A percentile compares a stretch with the other conserved stretches of the same genome.
These are phyloP conservation scores for Lagopus leucura DNA, from an alignment of 2,113 vertebrate genomes.

Conservation along the genomic window DNA sequence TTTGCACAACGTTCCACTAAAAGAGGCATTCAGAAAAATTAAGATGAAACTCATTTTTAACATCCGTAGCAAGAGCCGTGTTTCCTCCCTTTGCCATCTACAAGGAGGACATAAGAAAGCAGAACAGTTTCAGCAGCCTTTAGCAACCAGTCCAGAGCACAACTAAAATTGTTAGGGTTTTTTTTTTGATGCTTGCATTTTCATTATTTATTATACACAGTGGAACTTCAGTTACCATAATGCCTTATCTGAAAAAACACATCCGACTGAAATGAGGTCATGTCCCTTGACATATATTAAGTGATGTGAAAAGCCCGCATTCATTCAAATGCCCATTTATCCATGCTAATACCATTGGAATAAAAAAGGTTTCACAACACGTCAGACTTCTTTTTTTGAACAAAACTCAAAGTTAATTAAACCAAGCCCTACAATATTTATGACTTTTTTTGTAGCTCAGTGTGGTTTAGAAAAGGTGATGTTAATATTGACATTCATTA, in stretches of 20 bases:
- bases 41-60: background rate
- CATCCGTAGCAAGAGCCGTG: background rate
- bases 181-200: background rate
- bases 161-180: background rate
- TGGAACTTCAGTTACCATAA: slow-evolving; percentile 26
- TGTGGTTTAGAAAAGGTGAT: slow-evolving; percentile 67
- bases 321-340: background rate
- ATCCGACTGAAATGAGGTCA: slow-evolving; percentile 54
- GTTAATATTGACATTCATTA: slow-evolving; percentile 76
- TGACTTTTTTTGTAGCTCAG: slow-evolving; percentile 41
- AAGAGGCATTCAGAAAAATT: background rate
- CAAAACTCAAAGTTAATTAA: slow-evolving; percentile 67
- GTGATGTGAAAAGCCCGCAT: slow-evolving; percentile 19
- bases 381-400: background rate
- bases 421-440: slow-evolving; percentile 63
- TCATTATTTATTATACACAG: slow-evolving; percentile 44
- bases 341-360: slow-evolving; percentile 30
- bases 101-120: background rate
- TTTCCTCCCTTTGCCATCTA: background rate
- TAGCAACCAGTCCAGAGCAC: background rate
- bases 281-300: slow-evolving; percentile 39
- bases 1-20: background rate
- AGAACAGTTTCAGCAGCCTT: background rate
- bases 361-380: slow-evolving; percentile 26
- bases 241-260: background rate